Evolutionary conservation across 1,140 invertebrate species (phyloP).

Genomic region (Eciton burchellii): DNA sequence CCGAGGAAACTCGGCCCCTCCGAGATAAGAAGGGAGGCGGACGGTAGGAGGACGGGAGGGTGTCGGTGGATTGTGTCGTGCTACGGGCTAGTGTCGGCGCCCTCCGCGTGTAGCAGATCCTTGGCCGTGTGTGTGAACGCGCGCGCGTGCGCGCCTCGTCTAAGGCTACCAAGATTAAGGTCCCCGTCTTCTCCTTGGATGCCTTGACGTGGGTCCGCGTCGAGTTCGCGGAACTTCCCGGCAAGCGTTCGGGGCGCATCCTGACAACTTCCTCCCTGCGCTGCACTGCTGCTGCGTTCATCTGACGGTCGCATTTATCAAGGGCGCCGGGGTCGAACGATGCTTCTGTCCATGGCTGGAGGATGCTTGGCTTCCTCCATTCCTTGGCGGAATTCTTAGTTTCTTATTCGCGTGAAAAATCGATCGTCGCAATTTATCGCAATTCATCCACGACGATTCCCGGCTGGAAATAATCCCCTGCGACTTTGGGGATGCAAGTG

Average conservation of each 20-base stretch:
- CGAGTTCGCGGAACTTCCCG: constrained; percentile 70
- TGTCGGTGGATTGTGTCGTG: constrained; percentile 63
- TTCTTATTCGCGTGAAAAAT: neutral
- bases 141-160: constrained; percentile 50
- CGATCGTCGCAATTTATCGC: neutral
- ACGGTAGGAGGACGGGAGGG: constrained; percentile 29
- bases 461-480: too few species aligned
- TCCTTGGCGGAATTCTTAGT: neutral
- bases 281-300: constrained; percentile 29
- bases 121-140: neutral
- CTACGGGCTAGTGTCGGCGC: constrained; percentile 60
- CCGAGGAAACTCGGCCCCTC: constrained; percentile 82
- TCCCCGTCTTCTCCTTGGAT: constrained; percentile 56
- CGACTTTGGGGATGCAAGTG: neutral
- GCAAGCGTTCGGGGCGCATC: constrained; percentile 68
- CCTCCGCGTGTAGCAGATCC: constrained; percentile 51
- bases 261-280: constrained; percentile 63
- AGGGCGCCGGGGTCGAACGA: constrained; percentile 38
- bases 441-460: neutral
- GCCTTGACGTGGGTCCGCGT: constrained; percentile 71
- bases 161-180: constrained; percentile 68
- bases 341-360: constrained; percentile 22
- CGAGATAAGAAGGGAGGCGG: constrained; percentile 76
- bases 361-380: neutral
- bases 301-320: constrained; percentile 70